Evolutionary conservation across 2,888 invertebrate genomes (phyloP).

Genomic region (Lamellibrachia columna): DNA sequence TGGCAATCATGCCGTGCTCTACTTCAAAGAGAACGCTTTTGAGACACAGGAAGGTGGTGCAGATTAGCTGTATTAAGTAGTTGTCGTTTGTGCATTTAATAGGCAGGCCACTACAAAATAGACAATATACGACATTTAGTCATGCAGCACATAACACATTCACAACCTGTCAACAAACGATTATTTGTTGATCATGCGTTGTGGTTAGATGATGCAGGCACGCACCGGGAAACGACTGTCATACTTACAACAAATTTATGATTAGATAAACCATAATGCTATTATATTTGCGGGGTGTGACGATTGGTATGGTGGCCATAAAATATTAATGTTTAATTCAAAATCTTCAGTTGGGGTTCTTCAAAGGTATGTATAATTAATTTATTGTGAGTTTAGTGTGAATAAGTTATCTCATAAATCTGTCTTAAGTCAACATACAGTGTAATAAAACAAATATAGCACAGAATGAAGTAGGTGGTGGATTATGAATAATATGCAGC

Average conservation of each 20-base stretch:
- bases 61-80: slow-evolving; percentile 11
- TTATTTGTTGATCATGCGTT: not conserved
- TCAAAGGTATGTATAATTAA: slow-evolving; percentile 1
- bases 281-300: not conserved
- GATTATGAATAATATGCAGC: not conserved
- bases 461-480: not conserved
- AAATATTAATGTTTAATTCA: not conserved
- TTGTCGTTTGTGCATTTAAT: not conserved
- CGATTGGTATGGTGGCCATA: not conserved
- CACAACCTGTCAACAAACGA: not conserved
- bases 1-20: not conserved
- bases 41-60: not conserved
- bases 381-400: not conserved
- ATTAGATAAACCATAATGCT: not conserved
- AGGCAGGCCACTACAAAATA: not conserved
- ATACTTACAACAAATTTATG: not conserved
- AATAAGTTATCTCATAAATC: not conserved
- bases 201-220: not conserved
- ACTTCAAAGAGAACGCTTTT: not conserved
- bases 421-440: not conserved
- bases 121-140: not conserved
- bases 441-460: not conserved
- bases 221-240: not conserved
- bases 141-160: not conserved
- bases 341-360: not conserved